These are phyloP conservation scores for Spheniscus humboldti DNA, from an alignment of 2,797 vertebrate species.

Conservation along the genomic window DNA sequence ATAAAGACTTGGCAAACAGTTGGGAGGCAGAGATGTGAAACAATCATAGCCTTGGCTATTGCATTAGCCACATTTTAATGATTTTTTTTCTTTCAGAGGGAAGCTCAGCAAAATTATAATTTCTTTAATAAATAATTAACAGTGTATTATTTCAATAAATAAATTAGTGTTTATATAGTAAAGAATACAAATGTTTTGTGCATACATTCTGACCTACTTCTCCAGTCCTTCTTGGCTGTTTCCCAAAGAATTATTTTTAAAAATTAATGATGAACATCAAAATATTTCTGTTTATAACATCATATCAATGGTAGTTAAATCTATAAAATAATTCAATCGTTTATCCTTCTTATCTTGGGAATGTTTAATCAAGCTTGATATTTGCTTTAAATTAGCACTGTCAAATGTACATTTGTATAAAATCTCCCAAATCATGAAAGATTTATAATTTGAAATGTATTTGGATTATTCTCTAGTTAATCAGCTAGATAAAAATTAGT, in stretches of 20 bases:
- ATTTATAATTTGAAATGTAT: conserved; percentile 96
- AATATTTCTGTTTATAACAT: conserved; percentile 92
- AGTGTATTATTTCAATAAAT: conserved; percentile 76
- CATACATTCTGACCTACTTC: conserved; percentile 71
- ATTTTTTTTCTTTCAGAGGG: conserved; percentile 47
- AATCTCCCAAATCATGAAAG: conserved; percentile 97
- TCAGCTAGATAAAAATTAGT: conserved; percentile 81
- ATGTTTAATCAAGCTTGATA: conserved; percentile 96
- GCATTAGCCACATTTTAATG: conserved; percentile 62
- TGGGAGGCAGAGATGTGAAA: conserved; percentile 54
- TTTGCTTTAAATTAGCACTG: conserved; percentile 98
- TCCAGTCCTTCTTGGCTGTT: conserved; percentile 68
- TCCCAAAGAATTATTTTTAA: conserved; percentile 79
- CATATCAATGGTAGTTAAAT: conserved; percentile 86
- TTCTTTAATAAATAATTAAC: conserved; percentile 79
- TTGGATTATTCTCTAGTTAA: conserved; percentile 93
- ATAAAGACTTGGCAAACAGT: conserved; percentile 63
- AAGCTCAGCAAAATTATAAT: conserved; percentile 73
- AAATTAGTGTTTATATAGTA: conserved; percentile 75
- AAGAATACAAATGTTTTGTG: conserved; percentile 77
- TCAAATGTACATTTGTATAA: conserved; percentile 94
- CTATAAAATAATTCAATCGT: conserved; percentile 92
- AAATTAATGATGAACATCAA: conserved; percentile 85
- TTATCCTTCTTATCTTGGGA: conserved; percentile 88
- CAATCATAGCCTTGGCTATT: conserved; percentile 42